These are phyloP conservation scores for Beaufortia kweichowensis DNA, from an alignment of 2,113 vertebrate species.

Conservation along the genomic window DNA sequence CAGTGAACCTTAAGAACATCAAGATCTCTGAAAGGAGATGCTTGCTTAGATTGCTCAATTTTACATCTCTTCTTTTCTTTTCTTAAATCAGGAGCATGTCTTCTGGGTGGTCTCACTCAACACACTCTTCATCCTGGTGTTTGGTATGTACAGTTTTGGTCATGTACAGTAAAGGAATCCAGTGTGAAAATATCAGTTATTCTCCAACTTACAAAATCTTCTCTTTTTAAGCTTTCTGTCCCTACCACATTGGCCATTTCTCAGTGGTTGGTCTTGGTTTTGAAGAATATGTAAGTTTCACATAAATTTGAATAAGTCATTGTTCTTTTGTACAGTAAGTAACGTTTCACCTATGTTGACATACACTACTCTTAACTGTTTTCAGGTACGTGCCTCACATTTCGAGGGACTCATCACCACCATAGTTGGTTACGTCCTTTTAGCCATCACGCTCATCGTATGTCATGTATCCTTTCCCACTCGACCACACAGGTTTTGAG, in stretches of 20 bases:
- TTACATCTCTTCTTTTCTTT: constrained; percentile 32
- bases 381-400: constrained; percentile 91
- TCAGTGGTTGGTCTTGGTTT: constrained; percentile 93
- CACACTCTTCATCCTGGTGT: constrained; percentile 94
- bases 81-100: constrained; percentile 85
- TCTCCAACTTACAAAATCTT: not conserved
- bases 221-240: constrained; percentile 86
- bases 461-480: constrained; percentile 91
- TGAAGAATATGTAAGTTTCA: constrained; percentile 89
- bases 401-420: constrained; percentile 96
- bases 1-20: not conserved
- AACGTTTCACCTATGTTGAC: not conserved
- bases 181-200: not conserved
- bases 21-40: not conserved
- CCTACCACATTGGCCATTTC: constrained; percentile 96
- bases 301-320: not conserved
- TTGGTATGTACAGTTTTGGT: constrained; percentile 74
- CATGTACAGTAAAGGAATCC: no score
- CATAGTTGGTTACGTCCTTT: constrained; percentile 90
- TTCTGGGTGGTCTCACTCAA: constrained; percentile 99
- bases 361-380: constrained; percentile 21
- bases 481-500: not conserved
- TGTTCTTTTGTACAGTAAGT: not conserved
- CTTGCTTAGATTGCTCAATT: not conserved
- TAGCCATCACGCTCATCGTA: constrained; percentile 89